Evolutionary conservation across 2,113 vertebrate species (phyloP), one percentile per base, ranked within the genome.

Genomic region (Axis porcinus): DNA sequence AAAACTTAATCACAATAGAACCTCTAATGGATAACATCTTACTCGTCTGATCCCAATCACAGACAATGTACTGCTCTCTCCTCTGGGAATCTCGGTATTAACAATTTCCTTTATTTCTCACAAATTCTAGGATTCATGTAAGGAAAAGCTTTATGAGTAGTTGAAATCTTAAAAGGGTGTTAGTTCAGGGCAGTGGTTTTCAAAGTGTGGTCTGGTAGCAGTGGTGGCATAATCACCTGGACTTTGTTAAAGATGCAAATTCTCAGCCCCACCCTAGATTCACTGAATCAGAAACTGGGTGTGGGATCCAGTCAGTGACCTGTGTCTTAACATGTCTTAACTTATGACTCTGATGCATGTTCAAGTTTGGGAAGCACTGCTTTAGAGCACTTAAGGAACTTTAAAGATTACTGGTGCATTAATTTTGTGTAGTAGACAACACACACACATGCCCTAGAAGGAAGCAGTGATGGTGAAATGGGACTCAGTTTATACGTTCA

Each of bases 371-470:
- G 60, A 90, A 97, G 57, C 54, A 87, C 55, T 86, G 30, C 85
- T 91, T 62, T 74, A 96, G 85, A 97, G 97, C 95, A 97, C 95
- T 95, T 92, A 74, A 83, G 54, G 23, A 95, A 89, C 52, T 82
- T 67, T 33, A 76, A 91, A 92, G 45, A 95, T 94, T 28, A 89
- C 67, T 92, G 50, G 84, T 94, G 16, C 83, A 88, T 52, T 81
- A 81, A 21, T 89, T 83, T 78, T 96, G n/a, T 93, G 30, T 89
- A 76, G 62, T 87, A 76, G 78, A 86, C 30, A 17, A 86, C 64
- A 92, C 52, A 86, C n/a, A n/a, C 78, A 84, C 3, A 54, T 47
- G 43, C 45, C 81, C 78, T 67, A 67, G 91, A 92, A 94, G 91
- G 86, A 91, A n/a, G 21, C n/a, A 92, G 84, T 89, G 89, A 87